Percentiles rank a stretch among this genome's conserved stretches.
Conservation (phyloP, 2,113 vertebrate species). For the Heterochromis multidens region DNA sequence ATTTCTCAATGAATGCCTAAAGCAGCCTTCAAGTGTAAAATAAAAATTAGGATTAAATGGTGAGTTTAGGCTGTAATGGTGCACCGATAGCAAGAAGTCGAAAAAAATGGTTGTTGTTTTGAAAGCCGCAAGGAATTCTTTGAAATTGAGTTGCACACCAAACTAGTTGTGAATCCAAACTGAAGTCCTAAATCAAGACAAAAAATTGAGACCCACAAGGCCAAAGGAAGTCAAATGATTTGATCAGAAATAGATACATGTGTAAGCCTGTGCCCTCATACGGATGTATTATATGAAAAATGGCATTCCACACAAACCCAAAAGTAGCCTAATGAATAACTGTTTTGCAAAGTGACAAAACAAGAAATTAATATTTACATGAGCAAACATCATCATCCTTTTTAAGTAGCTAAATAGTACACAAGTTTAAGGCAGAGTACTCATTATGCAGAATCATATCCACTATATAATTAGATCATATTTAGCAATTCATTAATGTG, state of each 20-base stretch:
- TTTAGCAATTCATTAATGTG: neutral
- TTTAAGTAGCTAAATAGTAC: fast-evolving
- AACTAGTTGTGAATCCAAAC: neutral
- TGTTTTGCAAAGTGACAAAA: neutral
- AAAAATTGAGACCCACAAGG: neutral
- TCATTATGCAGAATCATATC: neutral
- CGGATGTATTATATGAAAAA: neutral
- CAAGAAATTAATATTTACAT: neutral
- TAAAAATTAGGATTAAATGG: neutral
- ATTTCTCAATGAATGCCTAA: neutral
- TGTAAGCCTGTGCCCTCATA: neutral
- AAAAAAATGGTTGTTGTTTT: neutral
- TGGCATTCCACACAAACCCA: fast-evolving
- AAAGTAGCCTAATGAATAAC: neutral
- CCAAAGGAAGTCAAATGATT: neutral
- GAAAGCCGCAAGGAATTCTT: neutral
- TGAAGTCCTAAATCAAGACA: neutral
- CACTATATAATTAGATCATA: neutral
- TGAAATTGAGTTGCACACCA: neutral
- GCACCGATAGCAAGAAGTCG: neutral
- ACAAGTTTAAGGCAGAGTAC: neutral
- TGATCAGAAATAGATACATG: neutral
- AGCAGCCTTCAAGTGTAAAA: neutral
- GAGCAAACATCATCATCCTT: neutral
- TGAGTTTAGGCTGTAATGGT: neutral